A percentile compares a stretch with the other conserved stretches of the same genome.
Evolutionary conservation across 1,140 invertebrate species (phyloP).

Genomic region (Glossosoma conforme): DNA sequence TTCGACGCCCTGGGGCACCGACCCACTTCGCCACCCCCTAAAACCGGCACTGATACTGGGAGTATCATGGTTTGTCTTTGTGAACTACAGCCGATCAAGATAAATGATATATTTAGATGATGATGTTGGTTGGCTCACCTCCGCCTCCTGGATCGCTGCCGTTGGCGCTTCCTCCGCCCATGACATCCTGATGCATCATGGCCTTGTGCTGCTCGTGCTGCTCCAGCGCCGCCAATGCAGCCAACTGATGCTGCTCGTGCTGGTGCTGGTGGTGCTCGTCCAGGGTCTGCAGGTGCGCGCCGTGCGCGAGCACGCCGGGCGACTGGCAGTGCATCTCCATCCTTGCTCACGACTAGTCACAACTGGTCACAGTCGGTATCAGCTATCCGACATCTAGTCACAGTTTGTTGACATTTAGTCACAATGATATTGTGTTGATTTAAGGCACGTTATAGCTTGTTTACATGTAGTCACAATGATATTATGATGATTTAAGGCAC

Average conservation of each 20-base stretch:
- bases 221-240: constrained; percentile 14
- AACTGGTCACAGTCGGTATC: neutral
- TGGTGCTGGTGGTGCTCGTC: constrained; percentile 10
- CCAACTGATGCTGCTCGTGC: constrained; percentile 21
- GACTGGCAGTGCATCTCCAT: constrained; percentile 31
- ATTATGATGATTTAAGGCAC: too few relatives aligned
- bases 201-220: constrained; percentile 24
- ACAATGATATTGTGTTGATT: too few relatives aligned
- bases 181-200: constrained; percentile 20
- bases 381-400: too few relatives aligned
- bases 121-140: constrained; percentile 16
- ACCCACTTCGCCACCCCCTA: too few relatives aligned
- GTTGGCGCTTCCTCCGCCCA: constrained; percentile 18
- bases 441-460: too few relatives aligned
- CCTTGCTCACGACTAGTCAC: constrained; percentile 8
- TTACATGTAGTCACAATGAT: too few relatives aligned
- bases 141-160: constrained; percentile 27
- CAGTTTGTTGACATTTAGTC: too few relatives aligned
- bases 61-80: too few relatives aligned
- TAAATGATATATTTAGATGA: constrained; percentile 1
- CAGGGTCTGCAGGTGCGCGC: neutral
- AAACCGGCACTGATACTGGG: too few relatives aligned
- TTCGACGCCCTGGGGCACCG: too few relatives aligned
- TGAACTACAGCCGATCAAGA: neutral
- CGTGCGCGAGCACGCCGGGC: constrained; percentile 17